Evolutionary conservation across 2,113 vertebrate species (phyloP).

Genomic region (Elgaria multicarinata): DNA sequence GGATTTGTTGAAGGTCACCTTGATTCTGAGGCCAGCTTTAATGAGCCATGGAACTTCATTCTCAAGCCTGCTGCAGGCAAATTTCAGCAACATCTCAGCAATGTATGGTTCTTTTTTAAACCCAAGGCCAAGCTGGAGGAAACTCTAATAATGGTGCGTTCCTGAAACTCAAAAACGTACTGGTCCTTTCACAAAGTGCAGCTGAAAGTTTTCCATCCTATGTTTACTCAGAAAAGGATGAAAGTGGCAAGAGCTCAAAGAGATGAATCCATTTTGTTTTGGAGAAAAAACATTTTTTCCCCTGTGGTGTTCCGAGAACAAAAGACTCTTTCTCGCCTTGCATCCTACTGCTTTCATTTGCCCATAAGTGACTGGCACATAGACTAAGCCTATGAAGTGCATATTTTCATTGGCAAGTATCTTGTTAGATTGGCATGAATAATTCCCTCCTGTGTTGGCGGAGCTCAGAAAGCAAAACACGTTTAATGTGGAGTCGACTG

Average conservation of each 20-base stretch:
- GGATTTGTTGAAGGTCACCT: not conserved
- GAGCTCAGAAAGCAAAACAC: conserved; percentile 49
- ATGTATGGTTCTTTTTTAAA: not conserved
- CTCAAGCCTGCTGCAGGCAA: not conserved
- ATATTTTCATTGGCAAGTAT: conserved; percentile 41
- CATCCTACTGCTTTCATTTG: conserved; percentile 29
- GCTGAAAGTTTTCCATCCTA: not conserved
- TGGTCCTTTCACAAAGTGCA: conserved; percentile 1
- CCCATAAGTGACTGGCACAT: conserved; percentile 21
- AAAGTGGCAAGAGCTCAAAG: conserved; percentile 19
- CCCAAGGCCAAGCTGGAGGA: not conserved
- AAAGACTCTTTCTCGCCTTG: conserved; percentile 36
- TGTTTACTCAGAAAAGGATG: not conserved
- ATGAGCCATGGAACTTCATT: not conserved
- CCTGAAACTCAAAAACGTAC: not conserved
- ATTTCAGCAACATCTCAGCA: not conserved
- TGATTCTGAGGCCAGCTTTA: not conserved
- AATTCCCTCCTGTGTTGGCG: conserved; percentile 29
- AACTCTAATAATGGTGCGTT: not conserved
- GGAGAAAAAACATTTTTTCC: not conserved
- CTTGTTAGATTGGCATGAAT: conserved; percentile 44
- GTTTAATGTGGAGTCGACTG: conserved; percentile 58
- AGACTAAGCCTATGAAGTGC: conserved; percentile 36
- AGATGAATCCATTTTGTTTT: not conserved
- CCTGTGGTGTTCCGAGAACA: conserved; percentile 49